Base-by-base conservation (phyloP, 2,113 vertebrate genomes). In the Zosterops lateralis region DNA sequence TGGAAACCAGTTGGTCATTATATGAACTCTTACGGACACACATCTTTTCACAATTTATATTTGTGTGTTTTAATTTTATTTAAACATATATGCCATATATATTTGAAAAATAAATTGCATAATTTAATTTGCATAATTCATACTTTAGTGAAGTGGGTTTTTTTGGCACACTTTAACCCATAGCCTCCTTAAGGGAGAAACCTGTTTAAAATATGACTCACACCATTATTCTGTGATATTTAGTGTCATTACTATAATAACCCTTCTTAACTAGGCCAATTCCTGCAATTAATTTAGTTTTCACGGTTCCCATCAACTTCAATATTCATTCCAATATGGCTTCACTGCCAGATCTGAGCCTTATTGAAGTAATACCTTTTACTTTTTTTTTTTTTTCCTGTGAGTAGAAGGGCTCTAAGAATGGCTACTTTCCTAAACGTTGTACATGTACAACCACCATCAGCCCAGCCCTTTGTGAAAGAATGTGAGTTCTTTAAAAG, bases 351-450 rank as follows among this genome's bases (percentile, higher is more conserved):
- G 80, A 95, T 67, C 72, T 78, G 80, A 87, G 45, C 17, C 64
- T 87, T 94, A 87, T 32, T 95, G 87, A 92, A 83, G 60, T 47
- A 94, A 95, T 58, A 68, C 7, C 62, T 92, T 97, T 92, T 66
- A 50, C 89, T 56, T 68, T 60, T 56, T 92, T n/a, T n/a, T 36
- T 90, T 66, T 77, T 10, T 65, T 54, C 24, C 68, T 84, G 45
- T 70, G 95, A 94, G 67, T 57, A 94, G 89, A 87, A 94, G 80
- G 93, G 95, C 89, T 81, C 82, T 89, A 84, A 11, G 90, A 96
- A 96, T 82, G 82, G 71, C 28, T 85, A 87, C 93, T 90, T 94
- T 87, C 73, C 93, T 96, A 68, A 60, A 71, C 32, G 12, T 4
- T 45, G 40, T 34, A 83, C 12, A 14, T 12, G 73, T 50, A 61